Percentiles rank a stretch among this genome's conserved stretches.
Conservation (phyloP, 2,888 invertebrate species). For the Tipula helvola region DNA sequence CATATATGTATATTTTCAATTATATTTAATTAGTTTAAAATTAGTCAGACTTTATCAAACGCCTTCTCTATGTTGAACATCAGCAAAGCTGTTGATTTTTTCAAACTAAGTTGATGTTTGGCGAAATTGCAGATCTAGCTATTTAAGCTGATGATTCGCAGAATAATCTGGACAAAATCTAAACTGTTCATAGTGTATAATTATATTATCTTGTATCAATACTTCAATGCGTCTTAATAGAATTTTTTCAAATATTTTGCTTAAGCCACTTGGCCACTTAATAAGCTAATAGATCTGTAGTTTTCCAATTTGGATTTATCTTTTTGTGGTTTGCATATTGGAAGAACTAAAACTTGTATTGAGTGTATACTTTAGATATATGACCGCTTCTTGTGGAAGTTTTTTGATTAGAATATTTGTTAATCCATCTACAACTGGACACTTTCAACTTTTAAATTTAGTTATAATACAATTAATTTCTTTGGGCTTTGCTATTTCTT, state of each 20-base stretch:
- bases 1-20: no score
- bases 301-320: background rate
- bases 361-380: no score
- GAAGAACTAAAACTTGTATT: no score
- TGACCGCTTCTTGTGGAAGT: no score
- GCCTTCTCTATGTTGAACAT: no score
- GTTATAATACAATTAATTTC: background rate
- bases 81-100: no score
- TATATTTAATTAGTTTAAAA: no score
- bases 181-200: background rate
- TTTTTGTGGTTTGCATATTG: background rate
- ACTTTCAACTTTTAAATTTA: background rate
- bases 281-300: constrained; percentile 16
- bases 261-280: constrained; percentile 10
- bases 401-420: no score
- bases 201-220: background rate
- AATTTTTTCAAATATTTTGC: constrained; percentile 13
- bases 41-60: no score
- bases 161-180: constrained; percentile 20
- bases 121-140: no score
- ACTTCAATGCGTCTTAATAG: constrained; percentile 9
- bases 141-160: no score
- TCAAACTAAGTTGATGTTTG: no score
- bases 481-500: background rate
- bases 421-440: background rate